Percentiles rank a stretch among this genome's conserved stretches.
These are phyloP conservation scores for Ostrea denselamellosa DNA, from an alignment of 1,140 invertebrate species.

Conservation along the genomic window DNA sequence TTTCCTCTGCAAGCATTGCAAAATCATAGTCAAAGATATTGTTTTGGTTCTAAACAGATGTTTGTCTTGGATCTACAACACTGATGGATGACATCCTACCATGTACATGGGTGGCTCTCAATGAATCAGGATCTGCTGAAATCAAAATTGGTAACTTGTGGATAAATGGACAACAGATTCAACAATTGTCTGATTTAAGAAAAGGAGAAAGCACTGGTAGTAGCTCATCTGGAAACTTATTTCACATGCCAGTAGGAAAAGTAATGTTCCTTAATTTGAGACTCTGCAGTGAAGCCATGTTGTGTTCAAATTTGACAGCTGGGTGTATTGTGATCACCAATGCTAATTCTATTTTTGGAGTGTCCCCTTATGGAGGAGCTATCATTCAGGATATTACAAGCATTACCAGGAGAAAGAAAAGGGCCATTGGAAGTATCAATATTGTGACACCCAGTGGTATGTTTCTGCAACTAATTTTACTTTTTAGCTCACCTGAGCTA, in stretches of 20 bases:
- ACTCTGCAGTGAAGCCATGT: conserved; percentile 58
- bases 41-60: conserved; percentile 54
- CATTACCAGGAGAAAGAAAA: conserved; percentile 15
- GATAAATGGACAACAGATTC: conserved; percentile 46
- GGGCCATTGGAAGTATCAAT: not conserved
- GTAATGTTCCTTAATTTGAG: conserved; percentile 50
- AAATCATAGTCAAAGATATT: not conserved
- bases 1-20: too few species aligned
- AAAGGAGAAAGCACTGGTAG: conserved; percentile 19
- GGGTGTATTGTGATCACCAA: conserved; percentile 45
- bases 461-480: too few species aligned
- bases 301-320: conserved; percentile 44
- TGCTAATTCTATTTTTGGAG: not conserved
- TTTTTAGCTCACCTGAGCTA: too few species aligned
- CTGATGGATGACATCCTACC: conserved; percentile 60
- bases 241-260: conserved; percentile 53
- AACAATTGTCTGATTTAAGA: conserved; percentile 31
- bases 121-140: conserved; percentile 45
- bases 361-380: not conserved
- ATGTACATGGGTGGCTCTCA: conserved; percentile 52
- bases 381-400: not conserved
- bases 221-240: conserved; percentile 24
- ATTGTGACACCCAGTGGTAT: conserved; percentile 25
- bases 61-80: conserved; percentile 53
- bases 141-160: conserved; percentile 55